Evolutionary conservation across 2,888 invertebrate species (phyloP).

Genomic region (Caenorhabditis becei): DNA sequence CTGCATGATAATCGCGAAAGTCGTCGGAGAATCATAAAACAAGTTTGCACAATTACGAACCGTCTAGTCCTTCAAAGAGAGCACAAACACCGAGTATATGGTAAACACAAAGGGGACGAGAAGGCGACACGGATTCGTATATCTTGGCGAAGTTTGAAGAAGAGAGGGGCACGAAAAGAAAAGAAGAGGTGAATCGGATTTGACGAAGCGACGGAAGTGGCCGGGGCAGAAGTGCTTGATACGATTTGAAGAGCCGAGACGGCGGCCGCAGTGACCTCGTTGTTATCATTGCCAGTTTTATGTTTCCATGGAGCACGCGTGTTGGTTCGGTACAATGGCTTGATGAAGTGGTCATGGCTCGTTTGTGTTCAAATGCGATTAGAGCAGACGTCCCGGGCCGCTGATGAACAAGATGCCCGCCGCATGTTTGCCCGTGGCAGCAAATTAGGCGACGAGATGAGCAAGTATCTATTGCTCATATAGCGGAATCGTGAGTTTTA

Average conservation of each 20-base stretch:
- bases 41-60: conserved; percentile 34
- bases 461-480: neutral
- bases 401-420: conserved; percentile 37
- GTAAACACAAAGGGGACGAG: conserved; percentile 23
- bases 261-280: neutral
- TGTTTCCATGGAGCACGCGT: conserved; percentile 5
- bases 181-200: conserved; percentile 56
- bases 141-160: conserved; percentile 14
- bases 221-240: conserved; percentile 41
- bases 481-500: conserved; percentile 6
- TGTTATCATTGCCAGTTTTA: conserved; percentile 11
- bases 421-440: conserved; percentile 22
- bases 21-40: conserved; percentile 23
- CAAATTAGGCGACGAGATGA: conserved; percentile 32
- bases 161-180: conserved; percentile 16
- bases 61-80: neutral
- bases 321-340: neutral
- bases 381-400: conserved; percentile 9
- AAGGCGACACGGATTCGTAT: conserved; percentile 36
- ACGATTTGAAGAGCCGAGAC: conserved; percentile 22
- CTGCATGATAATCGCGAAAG: neutral
- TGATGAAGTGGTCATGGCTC: conserved; percentile 34
- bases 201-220: conserved; percentile 42
- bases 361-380: conserved; percentile 40
- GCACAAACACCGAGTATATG: conserved; percentile 19